Conservation (phyloP, 2,888 invertebrate species). For the Coremacera marginata region DNA sequence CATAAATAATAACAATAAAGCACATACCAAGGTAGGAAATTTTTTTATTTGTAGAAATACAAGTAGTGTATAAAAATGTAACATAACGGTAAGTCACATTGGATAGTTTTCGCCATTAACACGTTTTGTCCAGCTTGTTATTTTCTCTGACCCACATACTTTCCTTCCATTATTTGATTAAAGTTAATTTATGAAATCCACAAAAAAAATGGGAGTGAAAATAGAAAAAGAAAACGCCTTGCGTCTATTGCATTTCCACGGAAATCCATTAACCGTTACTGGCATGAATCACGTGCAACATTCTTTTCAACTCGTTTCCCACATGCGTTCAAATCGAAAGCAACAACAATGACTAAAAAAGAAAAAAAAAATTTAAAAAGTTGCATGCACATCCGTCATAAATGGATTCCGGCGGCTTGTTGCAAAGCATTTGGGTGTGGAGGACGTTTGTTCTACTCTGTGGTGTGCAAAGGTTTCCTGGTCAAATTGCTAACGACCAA, state of each 20-base stretch:
- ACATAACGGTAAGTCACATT: too few relatives aligned
- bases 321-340: neutral
- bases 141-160: neutral
- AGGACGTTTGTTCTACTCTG: neutral
- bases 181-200: constrained; percentile 6
- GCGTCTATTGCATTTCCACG: constrained; percentile 34
- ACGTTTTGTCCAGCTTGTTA: too few relatives aligned
- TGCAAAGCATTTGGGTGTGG: neutral
- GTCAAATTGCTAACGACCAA: constrained; percentile 12
- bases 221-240: neutral
- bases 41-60: constrained; percentile 11
- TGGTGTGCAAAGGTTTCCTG: neutral
- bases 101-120: too few relatives aligned
- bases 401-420: constrained; percentile 13
- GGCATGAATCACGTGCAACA: constrained; percentile 23
- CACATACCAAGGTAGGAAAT: too few relatives aligned
- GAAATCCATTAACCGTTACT: constrained; percentile 34
- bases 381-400: constrained; percentile 52
- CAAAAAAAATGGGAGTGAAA: constrained; percentile 5
- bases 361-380: neutral
- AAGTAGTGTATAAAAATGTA: constrained; percentile 34
- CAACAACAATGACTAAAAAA: neutral
- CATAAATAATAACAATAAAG: too few relatives aligned
- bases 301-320: constrained; percentile 7
- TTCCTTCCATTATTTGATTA: constrained; percentile 14